Percentiles rank a stretch among this genome's conserved stretches.
Evolutionary conservation across 2,113 vertebrate genomes (phyloP).

Genomic region (Pachyramphus minor): DNA sequence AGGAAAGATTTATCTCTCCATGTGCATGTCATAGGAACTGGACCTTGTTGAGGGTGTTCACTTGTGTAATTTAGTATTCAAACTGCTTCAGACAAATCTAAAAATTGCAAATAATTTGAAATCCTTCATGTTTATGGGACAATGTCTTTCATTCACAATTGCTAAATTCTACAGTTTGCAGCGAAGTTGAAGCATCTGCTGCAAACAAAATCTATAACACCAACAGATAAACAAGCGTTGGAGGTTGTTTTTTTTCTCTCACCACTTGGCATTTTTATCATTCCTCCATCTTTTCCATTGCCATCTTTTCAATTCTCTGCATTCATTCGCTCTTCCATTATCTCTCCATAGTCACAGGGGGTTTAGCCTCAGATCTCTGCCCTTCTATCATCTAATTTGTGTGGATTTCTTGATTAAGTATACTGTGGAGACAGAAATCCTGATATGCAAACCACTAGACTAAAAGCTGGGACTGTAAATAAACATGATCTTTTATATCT

Average conservation of each 20-base stretch:
- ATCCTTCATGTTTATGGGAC: background rate
- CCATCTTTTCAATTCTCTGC: background rate
- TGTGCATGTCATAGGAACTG: background rate
- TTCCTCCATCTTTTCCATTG: background rate
- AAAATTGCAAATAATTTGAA: background rate
- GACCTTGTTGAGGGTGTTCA: background rate
- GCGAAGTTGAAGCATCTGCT: background rate
- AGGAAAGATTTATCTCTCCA: background rate
- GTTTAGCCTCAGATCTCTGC: background rate
- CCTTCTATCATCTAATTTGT: background rate
- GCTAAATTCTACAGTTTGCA: background rate
- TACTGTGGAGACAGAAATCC: background rate
- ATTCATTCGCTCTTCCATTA: background rate
- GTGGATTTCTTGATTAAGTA: background rate
- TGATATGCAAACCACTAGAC: background rate
- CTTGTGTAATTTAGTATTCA: background rate
- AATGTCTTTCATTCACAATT: background rate
- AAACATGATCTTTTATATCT: slow-evolving; percentile 24
- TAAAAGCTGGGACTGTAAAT: slow-evolving; percentile 19
- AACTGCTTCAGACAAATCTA: background rate
- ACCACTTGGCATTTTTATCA: background rate
- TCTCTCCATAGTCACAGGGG: background rate
- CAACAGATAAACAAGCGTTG: background rate
- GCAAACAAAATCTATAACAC: background rate
- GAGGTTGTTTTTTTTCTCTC: background rate